Conservation (phyloP, 2,797 vertebrate genomes). For the Typhlichthys subterraneus region DNA sequence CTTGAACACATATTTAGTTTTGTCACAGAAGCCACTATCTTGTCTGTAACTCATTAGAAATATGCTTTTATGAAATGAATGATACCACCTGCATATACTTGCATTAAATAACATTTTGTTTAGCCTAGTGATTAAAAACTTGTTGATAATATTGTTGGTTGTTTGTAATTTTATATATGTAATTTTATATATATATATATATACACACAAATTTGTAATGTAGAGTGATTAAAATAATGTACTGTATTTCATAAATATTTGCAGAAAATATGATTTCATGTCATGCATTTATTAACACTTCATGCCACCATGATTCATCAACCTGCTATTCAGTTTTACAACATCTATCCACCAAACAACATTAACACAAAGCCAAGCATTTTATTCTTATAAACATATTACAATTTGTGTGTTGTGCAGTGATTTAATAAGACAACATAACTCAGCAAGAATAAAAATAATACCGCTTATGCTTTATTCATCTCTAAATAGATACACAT, state of each 20-base stretch:
- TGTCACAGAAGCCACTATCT: no score
- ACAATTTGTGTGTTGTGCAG: background rate
- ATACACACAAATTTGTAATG: constrained; percentile 15
- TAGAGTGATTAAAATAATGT: constrained; percentile 64
- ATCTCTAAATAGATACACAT: constrained; percentile 80
- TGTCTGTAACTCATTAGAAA: no score
- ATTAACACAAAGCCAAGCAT: background rate
- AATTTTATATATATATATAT: constrained; percentile 34
- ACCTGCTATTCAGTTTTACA: no score
- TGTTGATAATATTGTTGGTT: constrained; percentile 15
- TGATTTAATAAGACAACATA: constrained; percentile 74
- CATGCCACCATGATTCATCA: constrained; percentile 1
- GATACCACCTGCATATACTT: no score
- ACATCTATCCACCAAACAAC: no score
- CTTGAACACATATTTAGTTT: no score
- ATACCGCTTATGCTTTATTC: constrained; percentile 86
- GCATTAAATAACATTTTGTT: no score
- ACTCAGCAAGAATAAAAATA: constrained; percentile 82
- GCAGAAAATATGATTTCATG: background rate
- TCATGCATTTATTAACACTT: background rate
- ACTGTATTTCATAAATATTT: constrained; percentile 59
- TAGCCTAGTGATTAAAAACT: constrained; percentile 2
- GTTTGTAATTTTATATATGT: background rate
- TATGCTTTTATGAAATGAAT: no score
- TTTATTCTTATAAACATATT: background rate